A percentile compares a stretch with the other conserved stretches of the same genome.
phyloP scores from a whole-genome alignment of 1,140 invertebrate genomes.

The Drosophila melanica region DNA sequence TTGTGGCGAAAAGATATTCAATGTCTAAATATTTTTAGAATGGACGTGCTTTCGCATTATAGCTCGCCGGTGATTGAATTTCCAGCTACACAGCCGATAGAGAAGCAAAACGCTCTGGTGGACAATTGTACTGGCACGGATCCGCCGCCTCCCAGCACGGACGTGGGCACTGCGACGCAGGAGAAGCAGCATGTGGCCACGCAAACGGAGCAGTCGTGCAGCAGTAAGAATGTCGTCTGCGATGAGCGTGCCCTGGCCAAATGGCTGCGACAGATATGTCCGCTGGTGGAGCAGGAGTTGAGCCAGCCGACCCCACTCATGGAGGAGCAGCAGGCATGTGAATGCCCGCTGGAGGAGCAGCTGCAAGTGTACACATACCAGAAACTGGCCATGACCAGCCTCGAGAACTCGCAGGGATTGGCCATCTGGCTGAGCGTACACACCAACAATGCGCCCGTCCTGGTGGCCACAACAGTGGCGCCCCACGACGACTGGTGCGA shows the following conservation, averaged over 20 bases:
- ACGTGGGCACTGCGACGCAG: constrained; percentile 52
- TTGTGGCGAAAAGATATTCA: neutral
- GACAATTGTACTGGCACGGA: constrained; percentile 76
- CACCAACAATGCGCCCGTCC: constrained; percentile 74
- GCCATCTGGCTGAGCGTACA: constrained; percentile 78
- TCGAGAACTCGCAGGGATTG: constrained; percentile 69
- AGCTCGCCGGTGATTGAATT: constrained; percentile 75
- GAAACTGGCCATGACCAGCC: constrained; percentile 53
- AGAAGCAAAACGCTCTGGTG: constrained; percentile 54
- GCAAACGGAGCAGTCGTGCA: constrained; percentile 59
- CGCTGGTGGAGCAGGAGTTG: constrained; percentile 69
- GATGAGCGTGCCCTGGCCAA: constrained; percentile 72
- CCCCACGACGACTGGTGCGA: constrained; percentile 82
- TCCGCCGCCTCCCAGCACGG: constrained; percentile 45
- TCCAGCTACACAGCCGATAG: constrained; percentile 57
- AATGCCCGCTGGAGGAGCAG: constrained; percentile 55
- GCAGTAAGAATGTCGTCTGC: constrained; percentile 16
- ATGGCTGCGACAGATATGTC: constrained; percentile 71
- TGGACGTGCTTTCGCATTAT: constrained; percentile 80
- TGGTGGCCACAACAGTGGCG: constrained; percentile 69
- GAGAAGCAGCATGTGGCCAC: constrained; percentile 42
- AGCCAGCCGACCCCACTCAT: constrained; percentile 66
- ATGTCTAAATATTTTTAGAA: neutral
- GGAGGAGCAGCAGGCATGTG: constrained; percentile 41
- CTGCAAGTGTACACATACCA: constrained; percentile 69